A percentile compares a stretch with the other conserved stretches of the same genome.
Evolutionary conservation across 2,888 invertebrate genomes (phyloP).

Genomic region (Harpalus rufipes): DNA sequence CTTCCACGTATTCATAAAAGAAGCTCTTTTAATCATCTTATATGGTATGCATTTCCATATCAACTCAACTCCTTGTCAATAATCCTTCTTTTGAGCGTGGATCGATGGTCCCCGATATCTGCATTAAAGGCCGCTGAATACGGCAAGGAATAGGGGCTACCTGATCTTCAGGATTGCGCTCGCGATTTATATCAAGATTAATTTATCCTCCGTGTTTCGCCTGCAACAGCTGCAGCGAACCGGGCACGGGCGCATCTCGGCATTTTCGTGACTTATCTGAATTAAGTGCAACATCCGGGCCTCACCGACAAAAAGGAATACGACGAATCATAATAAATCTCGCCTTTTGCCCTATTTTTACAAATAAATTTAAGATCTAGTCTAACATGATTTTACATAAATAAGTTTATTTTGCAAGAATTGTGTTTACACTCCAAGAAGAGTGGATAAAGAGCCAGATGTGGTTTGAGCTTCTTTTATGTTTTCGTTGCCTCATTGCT

Average conservation of each 20-base stretch:
- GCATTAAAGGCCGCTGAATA: neutral
- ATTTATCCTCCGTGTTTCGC: conserved; percentile 42
- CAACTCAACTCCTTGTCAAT: neutral
- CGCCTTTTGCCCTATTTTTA: conserved; percentile 21
- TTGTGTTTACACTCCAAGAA: conserved; percentile 33
- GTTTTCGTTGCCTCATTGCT: neutral
- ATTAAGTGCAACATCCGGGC: conserved; percentile 51
- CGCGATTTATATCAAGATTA: conserved; percentile 36
- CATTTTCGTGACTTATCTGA: conserved; percentile 55
- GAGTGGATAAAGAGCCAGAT: neutral
- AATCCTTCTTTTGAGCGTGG: neutral
- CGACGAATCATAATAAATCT: conserved; percentile 38
- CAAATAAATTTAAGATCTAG: conserved; percentile 20
- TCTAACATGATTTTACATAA: conserved; percentile 49
- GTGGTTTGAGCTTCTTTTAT: neutral
- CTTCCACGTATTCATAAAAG: neutral
- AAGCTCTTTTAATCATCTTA: neutral
- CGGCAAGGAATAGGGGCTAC: neutral
- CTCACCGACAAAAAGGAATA: conserved; percentile 27
- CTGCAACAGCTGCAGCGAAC: conserved; percentile 20
- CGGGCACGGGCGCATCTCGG: conserved; percentile 28
- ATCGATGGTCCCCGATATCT: neutral
- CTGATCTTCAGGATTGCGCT: neutral
- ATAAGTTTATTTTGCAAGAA: conserved; percentile 50
- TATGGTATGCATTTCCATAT: neutral